phyloP scores from a whole-genome alignment of 2,888 invertebrate species.

The Corythucha ciliata region DNA sequence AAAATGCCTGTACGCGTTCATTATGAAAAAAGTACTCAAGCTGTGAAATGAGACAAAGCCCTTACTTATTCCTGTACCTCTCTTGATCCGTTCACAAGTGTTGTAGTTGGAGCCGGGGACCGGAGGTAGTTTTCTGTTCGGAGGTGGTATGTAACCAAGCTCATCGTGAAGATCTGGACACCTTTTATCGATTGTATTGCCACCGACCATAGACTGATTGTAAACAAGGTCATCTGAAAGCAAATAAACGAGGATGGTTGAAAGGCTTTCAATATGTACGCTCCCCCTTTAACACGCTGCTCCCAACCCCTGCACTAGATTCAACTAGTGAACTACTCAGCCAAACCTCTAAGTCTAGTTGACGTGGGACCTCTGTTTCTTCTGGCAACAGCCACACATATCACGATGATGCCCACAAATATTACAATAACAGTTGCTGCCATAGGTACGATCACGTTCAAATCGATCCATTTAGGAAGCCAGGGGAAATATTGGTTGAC shows the following conservation, averaged over 20 bases:
- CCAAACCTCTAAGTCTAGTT: slow-evolving; percentile 68
- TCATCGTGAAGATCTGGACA: slow-evolving; percentile 78
- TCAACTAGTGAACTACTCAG: no score
- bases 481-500: slow-evolving; percentile 55
- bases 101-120: slow-evolving; percentile 90
- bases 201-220: slow-evolving; percentile 66
- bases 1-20: no score
- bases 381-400: slow-evolving; percentile 77
- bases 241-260: no score
- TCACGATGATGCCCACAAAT: slow-evolving; percentile 80
- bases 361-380: slow-evolving; percentile 57
- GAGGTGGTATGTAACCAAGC: slow-evolving; percentile 85
- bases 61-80: slow-evolving; percentile 88
- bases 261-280: no score
- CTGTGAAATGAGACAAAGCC: slow-evolving; percentile 38
- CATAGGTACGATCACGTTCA: slow-evolving; percentile 83
- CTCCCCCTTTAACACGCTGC: no score
- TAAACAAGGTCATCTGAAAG: slow-evolving; percentile 77
- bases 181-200: slow-evolving; percentile 68
- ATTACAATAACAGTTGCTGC: slow-evolving; percentile 83
- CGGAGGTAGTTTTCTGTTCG: slow-evolving; percentile 82
- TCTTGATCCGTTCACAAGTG: slow-evolving; percentile 86
- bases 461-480: slow-evolving; percentile 79
- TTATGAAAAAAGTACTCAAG: neutral
- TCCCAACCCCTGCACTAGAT: no score